Evolutionary conservation across 2,797 vertebrate species (phyloP), one percentile per base, ranked within the genome.

Genomic region (Phrynocephalus guinanensis): DNA sequence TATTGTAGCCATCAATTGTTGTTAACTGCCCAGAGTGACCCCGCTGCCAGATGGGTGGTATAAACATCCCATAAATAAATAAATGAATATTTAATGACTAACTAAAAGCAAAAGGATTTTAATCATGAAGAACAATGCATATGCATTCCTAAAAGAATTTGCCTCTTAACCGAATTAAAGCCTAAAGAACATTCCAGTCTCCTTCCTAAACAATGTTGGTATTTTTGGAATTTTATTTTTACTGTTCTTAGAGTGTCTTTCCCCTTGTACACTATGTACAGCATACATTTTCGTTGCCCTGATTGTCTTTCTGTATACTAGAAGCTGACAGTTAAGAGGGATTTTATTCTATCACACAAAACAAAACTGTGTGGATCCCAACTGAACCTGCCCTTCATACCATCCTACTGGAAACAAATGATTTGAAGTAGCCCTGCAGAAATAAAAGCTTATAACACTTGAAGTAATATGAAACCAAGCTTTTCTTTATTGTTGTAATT

Each of bases 401-500:
- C 26, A 71, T 11, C 15, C 30, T 71, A 80, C 72, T 80, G 5
- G 67, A 68, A 78, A 79, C 50, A 70, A 38, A 87, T 22, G 30
- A 60, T 78, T 83, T 71, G 66, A 83, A 78, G n/a, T 78, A 70
- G 60, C 73, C 68, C 48, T 72, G 67, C 70, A 44, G 60, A 83
- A 83, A 77, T 78, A 63, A 70, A 70, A 83, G 60, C 50, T 68
- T 83, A 18, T 20, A 56, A 70, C 16, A 24, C 60, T 66, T 70
- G 67, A 83, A 88, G 75, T 70, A 68, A 82, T 76, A 82, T 44
- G n/a, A 83, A 70, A 56, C 63, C n/a, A 24, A 83, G 63, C 33
- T 79, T 70, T 83, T 24, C 81, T 79, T 88, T 71, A 83, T 72
- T 79, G 72, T 71, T 60, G 50, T 71, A 84, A 79, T 79, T 88